A percentile compares a stretch with the other conserved stretches of the same genome.
Conservation (phyloP, 2,113 vertebrate species). For the Nerophis lumbriciformis region DNA sequence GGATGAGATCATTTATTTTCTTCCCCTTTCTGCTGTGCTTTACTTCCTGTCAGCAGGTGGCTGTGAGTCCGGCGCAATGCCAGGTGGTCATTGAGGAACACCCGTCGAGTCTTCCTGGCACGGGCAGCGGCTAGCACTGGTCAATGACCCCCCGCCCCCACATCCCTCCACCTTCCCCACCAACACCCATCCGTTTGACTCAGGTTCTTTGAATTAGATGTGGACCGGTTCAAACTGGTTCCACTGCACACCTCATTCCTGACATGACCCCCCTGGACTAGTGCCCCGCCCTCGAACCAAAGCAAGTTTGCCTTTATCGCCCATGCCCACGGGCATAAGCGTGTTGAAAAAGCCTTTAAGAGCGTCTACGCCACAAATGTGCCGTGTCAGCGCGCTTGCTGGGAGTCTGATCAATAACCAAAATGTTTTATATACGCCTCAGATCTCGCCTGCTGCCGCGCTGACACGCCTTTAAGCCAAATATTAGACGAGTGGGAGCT, state of each 20-base stretch:
- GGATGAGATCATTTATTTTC: too few species aligned
- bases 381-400: constrained; percentile 6
- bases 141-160: constrained; percentile 2
- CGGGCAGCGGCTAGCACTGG: constrained; percentile 59
- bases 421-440: constrained; percentile 49
- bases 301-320: constrained; percentile 48
- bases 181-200: neutral
- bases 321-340: constrained; percentile 26
- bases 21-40: neutral
- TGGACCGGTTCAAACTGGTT: too few species aligned
- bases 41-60: constrained; percentile 21
- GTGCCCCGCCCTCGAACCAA: constrained; percentile 44
- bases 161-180: neutral
- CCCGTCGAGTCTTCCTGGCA: constrained; percentile 54
- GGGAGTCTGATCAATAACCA: constrained; percentile 59
- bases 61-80: constrained; percentile 46
- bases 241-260: neutral
- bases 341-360: constrained; percentile 46
- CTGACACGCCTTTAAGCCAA: constrained; percentile 33
- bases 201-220: neutral
- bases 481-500: constrained; percentile 15
- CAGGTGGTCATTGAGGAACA: constrained; percentile 71
- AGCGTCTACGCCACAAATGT: constrained; percentile 4
- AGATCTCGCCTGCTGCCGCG: constrained; percentile 34
- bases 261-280: neutral